phyloP scores from a whole-genome alignment of 2,113 vertebrate genomes.

The Ia io region DNA sequence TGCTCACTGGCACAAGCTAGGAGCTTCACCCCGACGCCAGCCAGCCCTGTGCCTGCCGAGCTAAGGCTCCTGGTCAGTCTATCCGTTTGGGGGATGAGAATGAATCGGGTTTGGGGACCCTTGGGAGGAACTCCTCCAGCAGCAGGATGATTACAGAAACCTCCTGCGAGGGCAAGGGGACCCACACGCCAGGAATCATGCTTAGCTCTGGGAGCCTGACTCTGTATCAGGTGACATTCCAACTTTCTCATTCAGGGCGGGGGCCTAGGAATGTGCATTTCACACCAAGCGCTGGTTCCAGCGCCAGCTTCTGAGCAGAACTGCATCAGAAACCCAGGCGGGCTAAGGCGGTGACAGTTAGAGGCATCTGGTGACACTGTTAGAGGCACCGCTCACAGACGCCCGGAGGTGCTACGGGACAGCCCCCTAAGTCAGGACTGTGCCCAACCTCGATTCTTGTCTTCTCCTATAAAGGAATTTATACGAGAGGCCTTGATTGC shows the following conservation, averaged over 20 bases:
- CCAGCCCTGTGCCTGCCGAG: background rate
- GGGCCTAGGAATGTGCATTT: background rate
- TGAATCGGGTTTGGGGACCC: background rate
- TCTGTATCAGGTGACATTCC: background rate
- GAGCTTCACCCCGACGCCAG: background rate
- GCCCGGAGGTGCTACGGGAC: too few relatives aligned
- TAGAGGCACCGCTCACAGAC: too few relatives aligned
- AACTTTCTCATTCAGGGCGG: too few relatives aligned
- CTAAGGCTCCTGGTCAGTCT: background rate
- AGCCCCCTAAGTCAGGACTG: too few relatives aligned
- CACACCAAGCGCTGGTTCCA: background rate
- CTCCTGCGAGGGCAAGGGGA: fast-evolving
- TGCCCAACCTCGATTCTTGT: too few relatives aligned
- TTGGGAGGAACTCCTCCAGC: background rate
- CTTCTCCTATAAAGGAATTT: too few relatives aligned
- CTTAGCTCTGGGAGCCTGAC: background rate
- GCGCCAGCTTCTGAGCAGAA: background rate
- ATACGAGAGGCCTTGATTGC: too few relatives aligned
- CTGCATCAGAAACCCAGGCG: background rate
- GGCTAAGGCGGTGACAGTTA: background rate
- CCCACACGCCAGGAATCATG: too few relatives aligned
- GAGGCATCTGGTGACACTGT: too few relatives aligned
- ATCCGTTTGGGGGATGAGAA: fast-evolving
- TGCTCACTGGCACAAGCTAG: fast-evolving
- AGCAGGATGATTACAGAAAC: background rate